Evolutionary conservation across 2,888 invertebrate species (phyloP).

Genomic region (Priocnemis perturbator): DNA sequence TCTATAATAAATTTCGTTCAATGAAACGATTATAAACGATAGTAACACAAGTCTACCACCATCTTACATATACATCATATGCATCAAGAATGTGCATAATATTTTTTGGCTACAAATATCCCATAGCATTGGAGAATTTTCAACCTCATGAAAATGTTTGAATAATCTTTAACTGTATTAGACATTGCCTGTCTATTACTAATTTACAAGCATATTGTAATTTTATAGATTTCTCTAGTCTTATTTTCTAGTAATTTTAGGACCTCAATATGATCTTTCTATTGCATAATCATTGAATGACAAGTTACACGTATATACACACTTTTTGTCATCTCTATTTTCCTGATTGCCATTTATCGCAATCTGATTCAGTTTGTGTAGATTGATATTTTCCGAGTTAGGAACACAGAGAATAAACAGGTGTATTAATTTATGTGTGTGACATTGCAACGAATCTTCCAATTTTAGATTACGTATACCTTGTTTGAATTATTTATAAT

Average conservation of each 20-base stretch:
- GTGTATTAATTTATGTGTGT: neutral
- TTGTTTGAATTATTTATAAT: constrained; percentile 13
- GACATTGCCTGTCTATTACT: neutral
- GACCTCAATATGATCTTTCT: constrained; percentile 25
- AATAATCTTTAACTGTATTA: no score
- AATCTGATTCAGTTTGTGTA: no score
- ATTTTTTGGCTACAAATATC: neutral
- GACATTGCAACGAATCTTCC: constrained; percentile 1
- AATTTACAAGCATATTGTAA: constrained; percentile 27
- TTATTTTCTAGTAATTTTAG: constrained; percentile 34
- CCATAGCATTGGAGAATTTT: neutral
- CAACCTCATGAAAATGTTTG: neutral
- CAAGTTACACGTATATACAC: constrained; percentile 9
- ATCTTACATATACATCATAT: constrained; percentile 7
- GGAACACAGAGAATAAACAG: no score
- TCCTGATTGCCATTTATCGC: neutral
- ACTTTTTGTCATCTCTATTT: constrained; percentile 4
- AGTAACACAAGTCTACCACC: neutral
- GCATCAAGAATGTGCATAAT: constrained; percentile 3
- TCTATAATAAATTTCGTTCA: constrained; percentile 14
- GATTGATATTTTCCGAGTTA: no score
- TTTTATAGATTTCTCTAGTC: constrained; percentile 46
- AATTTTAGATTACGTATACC: constrained; percentile 12
- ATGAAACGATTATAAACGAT: neutral
- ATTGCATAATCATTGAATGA: constrained; percentile 38